Evolutionary conservation across 2,113 vertebrate genomes (phyloP).

Genomic region (Narcine bancroftii): DNA sequence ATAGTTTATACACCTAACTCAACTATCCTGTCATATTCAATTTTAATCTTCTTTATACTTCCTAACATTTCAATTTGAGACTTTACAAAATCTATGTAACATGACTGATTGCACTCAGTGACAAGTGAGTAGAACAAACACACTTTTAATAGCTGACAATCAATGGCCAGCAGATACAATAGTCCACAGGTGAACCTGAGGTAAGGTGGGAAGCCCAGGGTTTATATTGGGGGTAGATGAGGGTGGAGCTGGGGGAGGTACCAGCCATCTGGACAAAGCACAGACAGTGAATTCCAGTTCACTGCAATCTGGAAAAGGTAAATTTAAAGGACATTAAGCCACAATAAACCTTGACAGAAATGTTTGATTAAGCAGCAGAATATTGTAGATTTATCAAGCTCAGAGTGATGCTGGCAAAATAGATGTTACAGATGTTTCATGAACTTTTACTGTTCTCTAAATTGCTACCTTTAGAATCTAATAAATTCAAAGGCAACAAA

Average conservation of each 20-base stretch:
- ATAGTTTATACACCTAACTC: background rate
- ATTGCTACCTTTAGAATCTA: background rate
- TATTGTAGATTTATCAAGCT: background rate
- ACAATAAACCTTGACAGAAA: background rate
- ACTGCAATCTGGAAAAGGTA: background rate
- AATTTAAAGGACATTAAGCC: background rate
- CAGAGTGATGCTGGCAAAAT: background rate
- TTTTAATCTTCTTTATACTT: background rate
- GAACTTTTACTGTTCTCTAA: background rate
- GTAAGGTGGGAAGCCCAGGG: no score
- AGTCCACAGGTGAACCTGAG: no score
- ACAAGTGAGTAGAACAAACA: no score
- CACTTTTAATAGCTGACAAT: no score
- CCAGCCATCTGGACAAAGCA: no score
- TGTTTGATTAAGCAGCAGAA: background rate
- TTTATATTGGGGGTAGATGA: no score
- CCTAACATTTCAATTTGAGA: background rate
- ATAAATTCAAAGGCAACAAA: background rate
- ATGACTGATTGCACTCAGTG: no score
- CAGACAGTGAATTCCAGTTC: no score
- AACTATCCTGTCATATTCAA: conserved; percentile 1
- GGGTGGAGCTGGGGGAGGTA: no score
- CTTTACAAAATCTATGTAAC: no score
- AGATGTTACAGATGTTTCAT: background rate
- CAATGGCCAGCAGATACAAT: no score